phyloP scores from a whole-genome alignment of 2,888 invertebrate genomes.

The Chrysodeixis includens region DNA sequence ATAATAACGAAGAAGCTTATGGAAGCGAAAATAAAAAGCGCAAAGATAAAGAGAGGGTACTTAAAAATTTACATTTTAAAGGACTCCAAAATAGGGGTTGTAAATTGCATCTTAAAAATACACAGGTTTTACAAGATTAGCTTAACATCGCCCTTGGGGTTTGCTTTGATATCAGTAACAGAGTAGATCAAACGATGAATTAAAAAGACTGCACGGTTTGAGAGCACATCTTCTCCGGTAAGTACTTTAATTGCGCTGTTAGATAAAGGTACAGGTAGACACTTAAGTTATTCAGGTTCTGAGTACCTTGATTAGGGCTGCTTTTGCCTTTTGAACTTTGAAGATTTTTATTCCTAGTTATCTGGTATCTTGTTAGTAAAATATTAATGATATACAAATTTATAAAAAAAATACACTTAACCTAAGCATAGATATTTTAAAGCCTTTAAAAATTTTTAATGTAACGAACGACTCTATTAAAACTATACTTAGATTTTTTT shows the following conservation, averaged over 20 bases:
- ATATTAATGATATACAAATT: too few relatives aligned
- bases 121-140: conserved; percentile 82
- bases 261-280: conserved; percentile 52
- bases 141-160: conserved; percentile 68
- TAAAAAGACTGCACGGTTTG: conserved; percentile 67
- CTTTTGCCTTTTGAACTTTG: conserved; percentile 19
- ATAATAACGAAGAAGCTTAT: conserved; percentile 59
- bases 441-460: too few relatives aligned
- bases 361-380: not conserved
- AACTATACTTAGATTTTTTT: too few relatives aligned
- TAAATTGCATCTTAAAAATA: conserved; percentile 83
- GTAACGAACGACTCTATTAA: too few relatives aligned
- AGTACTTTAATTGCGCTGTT: conserved; percentile 56
- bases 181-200: conserved; percentile 78
- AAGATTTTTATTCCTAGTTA: not conserved
- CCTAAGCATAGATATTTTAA: too few relatives aligned
- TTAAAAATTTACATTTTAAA: conserved; percentile 78
- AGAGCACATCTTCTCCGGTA: conserved; percentile 48
- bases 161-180: conserved; percentile 81
- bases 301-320: conserved; percentile 13
- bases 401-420: too few relatives aligned
- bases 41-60: conserved; percentile 63
- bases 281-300: conserved; percentile 35
- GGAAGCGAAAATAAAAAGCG: conserved; percentile 62
- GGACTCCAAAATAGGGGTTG: conserved; percentile 75